Percentiles rank a stretch among this genome's conserved stretches.
These are phyloP conservation scores for Bubo scandiacus DNA, from an alignment of 2,113 vertebrate species.

Conservation along the genomic window DNA sequence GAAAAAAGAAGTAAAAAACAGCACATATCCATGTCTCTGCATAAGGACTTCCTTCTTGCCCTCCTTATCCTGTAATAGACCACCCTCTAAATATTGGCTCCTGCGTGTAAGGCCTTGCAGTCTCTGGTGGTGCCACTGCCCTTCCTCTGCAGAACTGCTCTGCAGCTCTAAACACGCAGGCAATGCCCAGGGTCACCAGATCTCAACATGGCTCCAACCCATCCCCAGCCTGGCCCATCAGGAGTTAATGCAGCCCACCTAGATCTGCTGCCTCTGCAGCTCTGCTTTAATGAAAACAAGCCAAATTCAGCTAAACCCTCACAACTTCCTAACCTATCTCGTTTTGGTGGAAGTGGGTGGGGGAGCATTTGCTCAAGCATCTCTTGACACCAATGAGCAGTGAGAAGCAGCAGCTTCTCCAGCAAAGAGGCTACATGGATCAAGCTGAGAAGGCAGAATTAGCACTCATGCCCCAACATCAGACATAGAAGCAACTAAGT, in stretches of 20 bases:
- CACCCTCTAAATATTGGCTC: neutral
- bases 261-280: neutral
- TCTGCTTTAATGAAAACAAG: neutral
- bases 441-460: neutral
- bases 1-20: neutral
- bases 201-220: rapidly evolving
- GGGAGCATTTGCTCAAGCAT: neutral
- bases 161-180: neutral
- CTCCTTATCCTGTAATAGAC: neutral
- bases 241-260: neutral
- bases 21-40: neutral
- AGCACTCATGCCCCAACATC: neutral
- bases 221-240: neutral
- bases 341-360: neutral
- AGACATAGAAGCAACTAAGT: neutral
- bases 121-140: neutral
- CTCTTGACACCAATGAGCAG: neutral
- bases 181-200: neutral
- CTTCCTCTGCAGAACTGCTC: neutral
- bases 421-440: neutral
- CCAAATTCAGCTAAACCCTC: neutral
- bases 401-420: neutral
- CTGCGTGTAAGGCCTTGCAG: neutral
- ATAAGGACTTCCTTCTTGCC: neutral
- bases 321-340: neutral